phyloP scores from a whole-genome alignment of 1,140 invertebrate species.

The Drosophila parvula region DNA sequence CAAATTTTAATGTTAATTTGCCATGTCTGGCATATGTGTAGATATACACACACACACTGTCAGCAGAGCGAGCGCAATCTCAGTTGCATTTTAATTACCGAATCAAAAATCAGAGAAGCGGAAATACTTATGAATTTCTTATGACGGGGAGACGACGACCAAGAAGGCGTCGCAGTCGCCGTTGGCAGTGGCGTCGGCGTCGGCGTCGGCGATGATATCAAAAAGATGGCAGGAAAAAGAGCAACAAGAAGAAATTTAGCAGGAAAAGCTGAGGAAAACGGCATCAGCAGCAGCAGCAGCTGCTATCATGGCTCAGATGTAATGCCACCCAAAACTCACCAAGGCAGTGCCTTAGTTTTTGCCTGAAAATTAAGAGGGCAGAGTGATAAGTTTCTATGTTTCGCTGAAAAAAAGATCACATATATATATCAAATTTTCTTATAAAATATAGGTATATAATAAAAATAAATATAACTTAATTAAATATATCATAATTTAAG shows the following conservation, averaged over 20 bases:
- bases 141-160: conserved; percentile 54
- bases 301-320: conserved; percentile 51
- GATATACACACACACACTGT: conserved; percentile 16
- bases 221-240: conserved; percentile 37
- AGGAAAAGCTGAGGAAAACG: conserved; percentile 35
- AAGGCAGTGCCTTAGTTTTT: conserved; percentile 22
- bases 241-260: conserved; percentile 11
- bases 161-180: conserved; percentile 48
- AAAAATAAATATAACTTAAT: too few relatives aligned
- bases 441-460: too few relatives aligned
- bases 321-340: conserved; percentile 17
- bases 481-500: too few relatives aligned
- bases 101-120: conserved; percentile 80
- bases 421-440: too few relatives aligned
- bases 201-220: conserved; percentile 31
- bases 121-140: conserved; percentile 82
- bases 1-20: background rate
- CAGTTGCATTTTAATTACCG: conserved; percentile 82
- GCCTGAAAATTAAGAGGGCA: background rate
- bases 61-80: conserved; percentile 53
- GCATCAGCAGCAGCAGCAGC: conserved; percentile 25
- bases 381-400: background rate
- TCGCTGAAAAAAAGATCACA: too few relatives aligned
- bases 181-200: background rate
- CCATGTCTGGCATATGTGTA: conserved; percentile 38